A percentile compares a stretch with the other conserved stretches of the same genome.
Conservation (phyloP, 2,888 invertebrate genomes). For the Ceriagrion tenellum region DNA sequence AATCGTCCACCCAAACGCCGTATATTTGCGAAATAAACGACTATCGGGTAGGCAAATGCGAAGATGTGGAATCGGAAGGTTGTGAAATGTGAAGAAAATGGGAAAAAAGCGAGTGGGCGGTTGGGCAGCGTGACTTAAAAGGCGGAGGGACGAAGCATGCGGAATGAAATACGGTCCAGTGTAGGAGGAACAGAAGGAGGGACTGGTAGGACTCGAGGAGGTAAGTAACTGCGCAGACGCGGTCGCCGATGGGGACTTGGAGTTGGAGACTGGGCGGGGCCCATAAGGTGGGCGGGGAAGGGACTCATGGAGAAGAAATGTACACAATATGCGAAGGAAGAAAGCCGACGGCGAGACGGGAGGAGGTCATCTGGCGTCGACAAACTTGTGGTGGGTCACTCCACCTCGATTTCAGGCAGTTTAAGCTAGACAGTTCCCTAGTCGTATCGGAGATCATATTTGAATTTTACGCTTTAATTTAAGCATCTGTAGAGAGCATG, state of each 20-base stretch:
- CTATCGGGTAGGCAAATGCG: background rate
- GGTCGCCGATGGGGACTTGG: background rate
- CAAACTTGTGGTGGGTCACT: background rate
- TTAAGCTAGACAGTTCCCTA: too few species aligned
- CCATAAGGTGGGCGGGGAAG: background rate
- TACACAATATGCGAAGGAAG: background rate
- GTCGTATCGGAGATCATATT: too few species aligned
- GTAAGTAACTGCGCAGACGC: background rate
- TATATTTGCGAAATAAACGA: background rate
- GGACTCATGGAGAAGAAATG: background rate
- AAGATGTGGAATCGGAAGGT: background rate
- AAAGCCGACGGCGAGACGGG: background rate
- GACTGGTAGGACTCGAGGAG: background rate
- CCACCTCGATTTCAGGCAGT: too few species aligned
- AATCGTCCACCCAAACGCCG: background rate
- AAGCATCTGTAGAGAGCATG: too few species aligned
- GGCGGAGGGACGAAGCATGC: background rate
- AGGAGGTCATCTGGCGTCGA: background rate
- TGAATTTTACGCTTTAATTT: too few species aligned
- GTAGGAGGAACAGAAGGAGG: background rate
- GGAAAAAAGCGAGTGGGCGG: background rate
- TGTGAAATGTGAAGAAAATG: background rate
- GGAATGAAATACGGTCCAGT: background rate
- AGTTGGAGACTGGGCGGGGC: background rate
- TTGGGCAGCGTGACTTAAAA: background rate